Conservation (phyloP, 2,797 vertebrate genomes). For the Margarornis squamiger region DNA sequence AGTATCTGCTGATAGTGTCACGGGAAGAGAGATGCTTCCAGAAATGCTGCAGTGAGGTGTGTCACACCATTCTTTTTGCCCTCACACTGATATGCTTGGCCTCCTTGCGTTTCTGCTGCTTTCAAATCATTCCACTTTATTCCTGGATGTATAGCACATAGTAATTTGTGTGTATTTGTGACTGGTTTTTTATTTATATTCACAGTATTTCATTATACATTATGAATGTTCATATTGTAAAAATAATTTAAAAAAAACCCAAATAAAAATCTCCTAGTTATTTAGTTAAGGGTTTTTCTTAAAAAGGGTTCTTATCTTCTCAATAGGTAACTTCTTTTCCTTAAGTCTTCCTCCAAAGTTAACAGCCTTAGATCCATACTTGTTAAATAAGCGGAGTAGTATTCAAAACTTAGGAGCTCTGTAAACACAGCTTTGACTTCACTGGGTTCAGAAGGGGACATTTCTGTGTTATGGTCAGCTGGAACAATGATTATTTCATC, state of each 20-base stretch:
- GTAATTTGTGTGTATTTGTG: conserved; percentile 60
- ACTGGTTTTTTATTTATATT: conserved; percentile 57
- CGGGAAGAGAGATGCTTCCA: conserved; percentile 91
- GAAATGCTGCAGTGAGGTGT: conserved; percentile 92
- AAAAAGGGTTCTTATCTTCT: neutral
- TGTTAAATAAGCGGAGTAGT: neutral
- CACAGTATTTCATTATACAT: conserved; percentile 19
- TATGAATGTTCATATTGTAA: conserved; percentile 40
- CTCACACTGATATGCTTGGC: conserved; percentile 84
- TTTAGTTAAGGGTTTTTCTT: neutral
- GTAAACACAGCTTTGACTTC: neutral
- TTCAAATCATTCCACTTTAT: conserved; percentile 62
- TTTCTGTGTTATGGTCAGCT: neutral
- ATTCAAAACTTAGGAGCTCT: neutral
- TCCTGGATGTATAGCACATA: conserved; percentile 51
- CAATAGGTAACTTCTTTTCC: neutral
- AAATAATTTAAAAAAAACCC: neutral
- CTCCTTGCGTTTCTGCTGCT: conserved; percentile 74
- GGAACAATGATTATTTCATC: neutral
- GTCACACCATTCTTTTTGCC: conserved; percentile 78
- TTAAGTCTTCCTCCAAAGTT: conserved; percentile 17
- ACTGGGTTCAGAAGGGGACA: neutral
- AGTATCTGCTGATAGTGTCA: conserved; percentile 97
- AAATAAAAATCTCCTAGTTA: neutral
- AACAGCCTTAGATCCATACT: neutral